These are phyloP conservation scores for Emydocephalus ijimae DNA, from an alignment of 2,113 vertebrate genomes.

Conservation along the genomic window DNA sequence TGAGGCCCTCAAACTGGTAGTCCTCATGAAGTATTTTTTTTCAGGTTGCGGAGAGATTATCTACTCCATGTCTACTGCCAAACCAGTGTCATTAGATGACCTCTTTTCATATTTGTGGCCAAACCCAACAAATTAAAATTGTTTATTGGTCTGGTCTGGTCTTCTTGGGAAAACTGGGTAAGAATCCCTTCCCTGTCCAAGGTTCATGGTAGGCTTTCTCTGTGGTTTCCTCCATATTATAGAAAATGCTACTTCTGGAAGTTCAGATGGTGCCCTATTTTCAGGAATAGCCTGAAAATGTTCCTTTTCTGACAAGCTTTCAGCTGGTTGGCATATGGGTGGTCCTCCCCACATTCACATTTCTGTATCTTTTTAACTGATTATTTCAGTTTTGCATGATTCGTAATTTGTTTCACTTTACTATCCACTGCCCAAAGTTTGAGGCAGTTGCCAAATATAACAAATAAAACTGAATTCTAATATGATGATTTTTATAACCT, in stretches of 20 bases:
- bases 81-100: background rate
- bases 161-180: background rate
- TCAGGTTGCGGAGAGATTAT: background rate
- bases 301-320: too few relatives aligned
- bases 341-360: too few relatives aligned
- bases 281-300: too few relatives aligned
- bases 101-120: background rate
- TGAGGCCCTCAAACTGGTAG: background rate
- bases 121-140: background rate
- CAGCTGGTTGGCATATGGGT: too few relatives aligned
- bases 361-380: too few relatives aligned
- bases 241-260: too few relatives aligned
- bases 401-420: too few relatives aligned
- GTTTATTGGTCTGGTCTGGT: background rate
- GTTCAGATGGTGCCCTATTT: too few relatives aligned
- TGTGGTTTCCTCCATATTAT: background rate
- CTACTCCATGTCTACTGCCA: background rate
- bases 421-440: too few relatives aligned
- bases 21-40: background rate
- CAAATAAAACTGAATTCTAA: background rate
- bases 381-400: too few relatives aligned
- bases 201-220: background rate
- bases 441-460: background rate
- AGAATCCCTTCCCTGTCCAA: background rate
- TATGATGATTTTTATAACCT: background rate